phyloP scores from a whole-genome alignment of 2,888 invertebrate species.

The Aricia artaxerxes region DNA sequence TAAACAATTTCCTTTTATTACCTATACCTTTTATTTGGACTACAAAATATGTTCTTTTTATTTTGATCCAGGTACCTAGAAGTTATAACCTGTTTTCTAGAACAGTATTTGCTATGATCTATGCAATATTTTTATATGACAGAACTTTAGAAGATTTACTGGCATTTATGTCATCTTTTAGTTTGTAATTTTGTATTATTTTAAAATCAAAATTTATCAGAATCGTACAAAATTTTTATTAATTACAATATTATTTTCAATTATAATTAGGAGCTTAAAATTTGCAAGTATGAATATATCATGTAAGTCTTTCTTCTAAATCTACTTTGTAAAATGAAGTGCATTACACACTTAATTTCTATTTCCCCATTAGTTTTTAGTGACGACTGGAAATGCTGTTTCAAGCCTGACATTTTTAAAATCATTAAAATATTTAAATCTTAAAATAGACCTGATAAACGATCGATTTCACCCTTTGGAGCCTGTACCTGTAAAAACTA shows the following conservation, averaged over 20 bases:
- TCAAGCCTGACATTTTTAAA: not conserved
- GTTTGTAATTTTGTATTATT: not conserved
- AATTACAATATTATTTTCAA: not conserved
- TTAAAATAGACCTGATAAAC: not conserved
- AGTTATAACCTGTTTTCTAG: not conserved
- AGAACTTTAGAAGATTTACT: not conserved
- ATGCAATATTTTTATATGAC: constrained; percentile 7
- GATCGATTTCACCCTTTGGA: not conserved
- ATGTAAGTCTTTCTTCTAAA: not conserved
- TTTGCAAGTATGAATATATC: constrained; percentile 18
- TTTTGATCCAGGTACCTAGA: too few species aligned
- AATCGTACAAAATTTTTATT: not conserved
- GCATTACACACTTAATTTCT: not conserved
- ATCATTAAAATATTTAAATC: not conserved
- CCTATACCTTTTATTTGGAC: too few species aligned
- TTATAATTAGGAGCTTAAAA: not conserved
- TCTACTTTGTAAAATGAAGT: not conserved
- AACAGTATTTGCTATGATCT: not conserved
- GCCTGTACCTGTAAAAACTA: not conserved
- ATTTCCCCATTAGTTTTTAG: not conserved
- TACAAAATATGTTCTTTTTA: too few species aligned
- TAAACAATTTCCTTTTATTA: too few species aligned
- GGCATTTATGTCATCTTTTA: not conserved
- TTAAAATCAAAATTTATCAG: not conserved
- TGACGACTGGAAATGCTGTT: constrained; percentile 16